These are phyloP conservation scores for Paracentrotus lividus DNA, from an alignment of 53 echinoderm and acorn worm species.

Conservation along the genomic window DNA sequence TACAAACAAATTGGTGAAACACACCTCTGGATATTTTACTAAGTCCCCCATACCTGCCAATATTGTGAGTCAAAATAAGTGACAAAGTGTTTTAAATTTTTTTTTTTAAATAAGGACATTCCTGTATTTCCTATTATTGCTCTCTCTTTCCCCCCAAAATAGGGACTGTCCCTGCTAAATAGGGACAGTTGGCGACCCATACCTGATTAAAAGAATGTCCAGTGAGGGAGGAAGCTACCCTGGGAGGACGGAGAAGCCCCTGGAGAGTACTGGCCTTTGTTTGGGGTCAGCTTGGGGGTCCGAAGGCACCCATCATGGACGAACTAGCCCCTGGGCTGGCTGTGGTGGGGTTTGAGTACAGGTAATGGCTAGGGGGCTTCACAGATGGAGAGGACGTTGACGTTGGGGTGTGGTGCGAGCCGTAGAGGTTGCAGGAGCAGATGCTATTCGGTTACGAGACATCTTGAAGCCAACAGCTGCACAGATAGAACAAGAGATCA, in stretches of 20 bases:
- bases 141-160: no score
- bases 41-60: no score
- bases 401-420: conserved; percentile 63
- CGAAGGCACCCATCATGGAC: conserved; percentile 25
- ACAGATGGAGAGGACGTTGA: conserved; percentile 71
- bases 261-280: conserved; percentile 40
- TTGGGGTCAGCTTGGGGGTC: conserved; percentile 1
- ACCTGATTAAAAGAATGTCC: conserved; percentile 66
- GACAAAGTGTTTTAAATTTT: no score
- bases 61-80: no score
- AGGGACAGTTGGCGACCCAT: no score
- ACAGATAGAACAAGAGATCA: not conserved
- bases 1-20: no score
- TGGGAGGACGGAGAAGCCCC: conserved; percentile 54
- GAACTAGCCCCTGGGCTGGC: conserved; percentile 63
- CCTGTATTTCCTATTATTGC: no score
- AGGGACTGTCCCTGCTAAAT: no score
- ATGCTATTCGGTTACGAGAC: conserved; percentile 78
- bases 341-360: conserved; percentile 76
- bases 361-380: conserved; percentile 87
- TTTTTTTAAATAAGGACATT: no score
- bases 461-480: conserved; percentile 92
- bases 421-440: conserved; percentile 86
- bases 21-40: no score
- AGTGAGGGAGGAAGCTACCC: conserved; percentile 23